Evolutionary conservation across 2,113 vertebrate species (phyloP).

Genomic region (Scophthalmus maximus): DNA sequence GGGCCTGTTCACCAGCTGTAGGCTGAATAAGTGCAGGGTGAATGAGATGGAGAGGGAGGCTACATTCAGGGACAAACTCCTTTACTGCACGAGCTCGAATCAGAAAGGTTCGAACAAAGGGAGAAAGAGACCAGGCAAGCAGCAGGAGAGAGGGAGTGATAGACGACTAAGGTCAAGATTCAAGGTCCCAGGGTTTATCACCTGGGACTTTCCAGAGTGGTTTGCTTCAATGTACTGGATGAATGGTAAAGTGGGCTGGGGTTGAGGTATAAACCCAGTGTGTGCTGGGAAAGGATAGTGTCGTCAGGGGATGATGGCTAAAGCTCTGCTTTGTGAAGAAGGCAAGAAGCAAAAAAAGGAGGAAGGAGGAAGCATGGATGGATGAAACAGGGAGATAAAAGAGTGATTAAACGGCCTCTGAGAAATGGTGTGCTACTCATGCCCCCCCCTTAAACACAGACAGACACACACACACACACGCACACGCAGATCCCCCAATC

Average conservation of each 20-base stretch:
- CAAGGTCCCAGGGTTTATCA: conserved; percentile 50
- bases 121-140: conserved; percentile 9
- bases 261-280: conserved; percentile 10
- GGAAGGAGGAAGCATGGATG: conserved; percentile 26
- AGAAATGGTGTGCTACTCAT: conserved; percentile 15
- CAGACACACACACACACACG: neutral
- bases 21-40: conserved; percentile 58
- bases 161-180: conserved; percentile 54
- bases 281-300: neutral
- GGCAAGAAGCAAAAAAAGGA: conserved; percentile 20
- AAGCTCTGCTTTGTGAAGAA: neutral
- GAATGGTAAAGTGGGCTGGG: neutral
- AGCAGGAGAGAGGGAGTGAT: conserved; percentile 21
- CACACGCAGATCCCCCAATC: conserved; percentile 2
- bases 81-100: conserved; percentile 55
- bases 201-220: conserved; percentile 21
- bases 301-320: conserved; percentile 17
- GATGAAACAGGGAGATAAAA: conserved; percentile 8
- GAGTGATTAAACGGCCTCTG: conserved; percentile 27
- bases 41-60: conserved; percentile 43
- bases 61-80: conserved; percentile 51
- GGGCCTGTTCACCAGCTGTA: conserved; percentile 68
- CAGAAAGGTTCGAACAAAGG: conserved; percentile 49
- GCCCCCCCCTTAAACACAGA: neutral
- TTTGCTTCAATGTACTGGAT: conserved; percentile 4